phyloP scores from a whole-genome alignment of 2,113 vertebrate genomes.

The Eptesicus fuscus region DNA sequence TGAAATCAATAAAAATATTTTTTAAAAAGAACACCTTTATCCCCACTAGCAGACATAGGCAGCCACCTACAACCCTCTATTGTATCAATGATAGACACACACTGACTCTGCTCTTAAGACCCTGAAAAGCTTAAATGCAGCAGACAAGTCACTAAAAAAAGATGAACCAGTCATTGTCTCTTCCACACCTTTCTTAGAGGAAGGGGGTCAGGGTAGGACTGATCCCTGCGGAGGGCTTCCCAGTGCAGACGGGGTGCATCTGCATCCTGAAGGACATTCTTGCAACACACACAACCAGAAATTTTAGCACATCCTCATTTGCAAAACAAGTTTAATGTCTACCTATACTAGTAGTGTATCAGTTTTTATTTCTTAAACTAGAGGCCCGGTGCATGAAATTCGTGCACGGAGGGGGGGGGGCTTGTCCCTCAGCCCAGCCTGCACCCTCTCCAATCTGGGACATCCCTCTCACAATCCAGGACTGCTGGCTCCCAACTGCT shows the following conservation, averaged over 20 bases:
- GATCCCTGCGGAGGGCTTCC: neutral
- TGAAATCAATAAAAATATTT: too few species aligned
- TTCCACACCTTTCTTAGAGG: neutral
- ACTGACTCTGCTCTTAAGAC: neutral
- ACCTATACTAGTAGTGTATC: neutral
- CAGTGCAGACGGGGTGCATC: neutral
- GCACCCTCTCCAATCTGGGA: too few species aligned
- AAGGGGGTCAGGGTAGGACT: neutral
- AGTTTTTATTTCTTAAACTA: neutral
- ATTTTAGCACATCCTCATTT: neutral
- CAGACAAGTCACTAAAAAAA: neutral
- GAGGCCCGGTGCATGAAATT: too few species aligned
- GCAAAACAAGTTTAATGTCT: neutral
- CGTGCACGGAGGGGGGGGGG: too few species aligned
- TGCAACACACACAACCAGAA: neutral
- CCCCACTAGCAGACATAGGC: neutral
- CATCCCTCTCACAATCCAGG: too few species aligned
- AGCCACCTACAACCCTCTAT: neutral
- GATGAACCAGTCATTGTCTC: neutral
- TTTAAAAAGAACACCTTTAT: neutral
- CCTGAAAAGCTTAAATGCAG: neutral
- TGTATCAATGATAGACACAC: neutral
- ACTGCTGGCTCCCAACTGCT: too few species aligned
- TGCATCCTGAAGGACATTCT: neutral
- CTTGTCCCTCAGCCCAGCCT: too few species aligned